These are phyloP conservation scores for Myiagra hebetior DNA, from an alignment of 2,113 vertebrate genomes.

Conservation along the genomic window DNA sequence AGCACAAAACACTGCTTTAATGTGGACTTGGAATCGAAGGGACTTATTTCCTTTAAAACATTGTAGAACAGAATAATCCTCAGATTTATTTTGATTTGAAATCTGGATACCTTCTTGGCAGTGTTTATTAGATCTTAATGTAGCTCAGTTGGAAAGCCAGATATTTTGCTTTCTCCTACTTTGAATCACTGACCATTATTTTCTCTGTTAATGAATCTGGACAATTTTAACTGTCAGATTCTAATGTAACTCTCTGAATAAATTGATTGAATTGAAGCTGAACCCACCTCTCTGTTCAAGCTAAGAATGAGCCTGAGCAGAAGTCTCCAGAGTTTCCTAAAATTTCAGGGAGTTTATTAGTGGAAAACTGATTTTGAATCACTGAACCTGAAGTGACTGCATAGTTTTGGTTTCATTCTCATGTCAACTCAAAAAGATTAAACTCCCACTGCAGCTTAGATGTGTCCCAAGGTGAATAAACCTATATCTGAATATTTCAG, in stretches of 20 bases:
- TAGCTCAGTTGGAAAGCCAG: slow-evolving; percentile 21
- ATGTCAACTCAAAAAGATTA: slow-evolving; percentile 1
- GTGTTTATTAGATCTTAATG: slow-evolving; percentile 49
- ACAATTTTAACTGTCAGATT: slow-evolving; percentile 59
- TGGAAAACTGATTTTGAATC: slow-evolving; percentile 38
- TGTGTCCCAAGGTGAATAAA: background rate
- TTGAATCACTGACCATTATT: slow-evolving; percentile 46
- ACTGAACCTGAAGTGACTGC: background rate
- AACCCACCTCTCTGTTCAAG: background rate
- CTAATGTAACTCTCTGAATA: slow-evolving; percentile 1
- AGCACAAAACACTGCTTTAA: background rate
- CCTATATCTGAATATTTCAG: background rate
- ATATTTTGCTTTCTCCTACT: slow-evolving; percentile 35
- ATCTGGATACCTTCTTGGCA: slow-evolving; percentile 64
- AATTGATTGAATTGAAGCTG: slow-evolving; percentile 26
- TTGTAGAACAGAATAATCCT: slow-evolving; percentile 27
- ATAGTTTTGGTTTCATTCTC: background rate
- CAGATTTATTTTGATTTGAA: slow-evolving; percentile 63
- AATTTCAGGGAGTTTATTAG: slow-evolving; percentile 12
- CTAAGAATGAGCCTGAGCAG: slow-evolving; percentile 48
- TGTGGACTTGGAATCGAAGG: background rate
- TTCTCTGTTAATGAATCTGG: slow-evolving; percentile 60
- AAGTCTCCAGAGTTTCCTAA: slow-evolving; percentile 30
- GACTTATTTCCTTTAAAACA: slow-evolving; percentile 16
- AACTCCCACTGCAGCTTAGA: background rate